Evolutionary conservation across 2,113 vertebrate species (phyloP).

Genomic region (Ictidomys tridecemlineatus): DNA sequence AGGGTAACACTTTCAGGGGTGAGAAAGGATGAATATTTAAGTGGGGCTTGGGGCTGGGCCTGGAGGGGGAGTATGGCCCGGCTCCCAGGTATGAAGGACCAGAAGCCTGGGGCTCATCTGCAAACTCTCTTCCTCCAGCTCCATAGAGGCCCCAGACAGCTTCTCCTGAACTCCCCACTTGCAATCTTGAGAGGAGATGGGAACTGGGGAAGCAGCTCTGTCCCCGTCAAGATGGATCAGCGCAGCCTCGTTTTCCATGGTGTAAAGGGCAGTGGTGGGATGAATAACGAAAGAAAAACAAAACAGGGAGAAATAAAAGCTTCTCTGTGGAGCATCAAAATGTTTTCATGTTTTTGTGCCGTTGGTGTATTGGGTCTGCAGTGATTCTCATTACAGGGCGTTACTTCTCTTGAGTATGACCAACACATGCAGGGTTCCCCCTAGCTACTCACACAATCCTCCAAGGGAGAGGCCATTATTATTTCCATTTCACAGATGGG

Average conservation of each 20-base stretch:
- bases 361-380: conserved; percentile 18
- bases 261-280: neutral
- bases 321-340: neutral
- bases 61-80: neutral
- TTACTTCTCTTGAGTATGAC: neutral
- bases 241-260: neutral
- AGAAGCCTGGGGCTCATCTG: neutral
- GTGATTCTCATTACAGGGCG: neutral
- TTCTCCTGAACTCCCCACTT: neutral
- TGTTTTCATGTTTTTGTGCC: neutral
- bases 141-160: neutral
- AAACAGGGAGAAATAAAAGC: neutral
- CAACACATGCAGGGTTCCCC: neutral
- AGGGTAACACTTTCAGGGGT: neutral
- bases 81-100: neutral
- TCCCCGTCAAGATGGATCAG: neutral
- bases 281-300: neutral
- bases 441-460: neutral
- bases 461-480: neutral
- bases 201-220: neutral
- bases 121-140: neutral
- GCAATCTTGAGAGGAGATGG: neutral
- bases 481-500: conserved; percentile 14
- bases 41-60: neutral
- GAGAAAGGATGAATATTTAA: neutral